Conservation (phyloP, 1,140 invertebrate genomes). For the Aradophagus sp. region DNA sequence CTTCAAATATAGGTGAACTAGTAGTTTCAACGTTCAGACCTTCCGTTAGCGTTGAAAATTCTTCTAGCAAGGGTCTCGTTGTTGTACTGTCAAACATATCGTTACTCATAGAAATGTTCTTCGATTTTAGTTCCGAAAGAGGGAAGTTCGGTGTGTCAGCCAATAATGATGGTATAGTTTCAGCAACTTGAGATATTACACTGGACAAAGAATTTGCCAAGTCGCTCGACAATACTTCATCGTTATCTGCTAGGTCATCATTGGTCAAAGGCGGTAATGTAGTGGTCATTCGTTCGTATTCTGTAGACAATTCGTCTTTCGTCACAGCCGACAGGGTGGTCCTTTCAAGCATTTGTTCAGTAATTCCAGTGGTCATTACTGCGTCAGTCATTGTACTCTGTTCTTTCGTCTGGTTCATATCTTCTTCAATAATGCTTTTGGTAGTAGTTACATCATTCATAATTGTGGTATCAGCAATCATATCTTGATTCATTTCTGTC, state of each 20-base stretch:
- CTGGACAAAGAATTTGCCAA: slow-evolving; percentile 68
- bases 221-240: slow-evolving; percentile 62
- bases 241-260: slow-evolving; percentile 3
- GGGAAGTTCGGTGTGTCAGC: slow-evolving; percentile 48
- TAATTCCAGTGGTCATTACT: slow-evolving; percentile 1
- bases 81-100: slow-evolving; percentile 43
- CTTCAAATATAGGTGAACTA: slow-evolving; percentile 1
- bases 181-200: slow-evolving; percentile 68
- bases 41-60: slow-evolving; percentile 17
- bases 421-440: slow-evolving; percentile 33
- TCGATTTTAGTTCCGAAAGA: slow-evolving; percentile 45
- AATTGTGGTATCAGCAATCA: slow-evolving; percentile 12
- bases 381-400: slow-evolving; percentile 23
- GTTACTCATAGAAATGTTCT: slow-evolving; percentile 48
- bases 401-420: slow-evolving; percentile 25
- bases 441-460: slow-evolving; percentile 21
- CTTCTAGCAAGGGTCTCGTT: slow-evolving; percentile 12
- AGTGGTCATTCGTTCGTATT: slow-evolving; percentile 13
- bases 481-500: slow-evolving; percentile 21
- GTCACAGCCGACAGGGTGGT: slow-evolving; percentile 7
- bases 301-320: slow-evolving; percentile 26
- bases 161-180: slow-evolving; percentile 57
- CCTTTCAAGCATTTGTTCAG: slow-evolving; percentile 19
- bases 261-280: slow-evolving; percentile 1
- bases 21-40: slow-evolving; percentile 14